Base-by-base conservation (phyloP, 2,113 vertebrate genomes). In the Pelobates fuscus region DNA sequence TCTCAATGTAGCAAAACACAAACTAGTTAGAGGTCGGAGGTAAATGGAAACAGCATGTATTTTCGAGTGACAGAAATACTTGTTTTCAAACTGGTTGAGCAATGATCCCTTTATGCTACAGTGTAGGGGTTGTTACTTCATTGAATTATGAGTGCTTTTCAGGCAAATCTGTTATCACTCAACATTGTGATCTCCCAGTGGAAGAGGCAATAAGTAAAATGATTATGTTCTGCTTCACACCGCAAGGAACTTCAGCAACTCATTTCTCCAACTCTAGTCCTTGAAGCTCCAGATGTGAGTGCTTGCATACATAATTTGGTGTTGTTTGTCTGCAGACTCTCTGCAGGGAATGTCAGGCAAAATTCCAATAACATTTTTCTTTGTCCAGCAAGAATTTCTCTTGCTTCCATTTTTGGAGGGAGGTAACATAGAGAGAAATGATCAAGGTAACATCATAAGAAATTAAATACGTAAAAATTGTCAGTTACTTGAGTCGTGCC, bases 261-360 rank as follows among this genome's bases (percentile, higher is more conserved):
- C 14, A 20, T 27, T 41, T 55, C 64, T 75, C 32, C 18, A 55
- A 14, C 63, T 58, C 14, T 37, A 59, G 30, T 10, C 37, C 52
- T 67, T 43, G 30, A 52, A 75, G 32, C 20, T 46, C 71, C 71
- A 75, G 71, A 75, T 75, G 71, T 75, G 62, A 57, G 59, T 18
- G 3, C 54, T 67, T 67, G 67, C 72, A 67, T 76, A 59, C 60
- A 67, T 67, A 76, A 76, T 76, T 76, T 76, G 72, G 72, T 76
- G 55, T 60, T 60, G 55, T 67, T 67, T 67, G 54, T 52, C 64
- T 67, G 63, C 26, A 60, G 24, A 59, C 44, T 63, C 54, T 67
- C 64, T 54, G 67, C 41, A 67, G 72, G 64, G 64, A 76, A 67
- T 37, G 41, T 67, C 32, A 76, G 72, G 72, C 64, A 67, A 24